Evolutionary conservation across 2,888 invertebrate genomes (phyloP), one percentile per base, ranked within the genome.

Genomic region (Bombylius major): DNA sequence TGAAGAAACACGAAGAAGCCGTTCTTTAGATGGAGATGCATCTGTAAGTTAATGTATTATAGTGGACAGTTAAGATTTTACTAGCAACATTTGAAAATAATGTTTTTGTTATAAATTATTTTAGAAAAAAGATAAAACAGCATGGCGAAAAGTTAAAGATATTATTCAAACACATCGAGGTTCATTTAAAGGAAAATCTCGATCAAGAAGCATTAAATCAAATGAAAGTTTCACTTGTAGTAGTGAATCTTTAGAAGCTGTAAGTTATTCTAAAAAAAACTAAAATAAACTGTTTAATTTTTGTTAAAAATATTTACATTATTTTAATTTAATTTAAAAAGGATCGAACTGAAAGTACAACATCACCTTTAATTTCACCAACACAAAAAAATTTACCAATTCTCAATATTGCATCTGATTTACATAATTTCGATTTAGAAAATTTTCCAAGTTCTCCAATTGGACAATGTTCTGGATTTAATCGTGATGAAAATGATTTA

Each of bases 111-210:
- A 23, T 33, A 14, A 51, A 4, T 45, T 55, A 50, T 14, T 32
- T 48, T 49, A 61, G 60, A 57, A 44, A n/a, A 79, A 78, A 77
- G 78, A 79, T 69, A 83, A 82, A 67, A 84, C 82, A n/a, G 82
- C 86, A 0, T 87, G 87, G 87, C 82, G 83, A 1, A 84, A 86
- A 71, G 84, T 88, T 76, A 82, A 86, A 60, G 84, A 85, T 65
- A 87, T 87, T 56, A 84, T 87, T 59, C 84, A 86, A 66, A 83
- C 84, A 0, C 78, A 64, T 59, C 54, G 62, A 23, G 59, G 60
- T 8, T 62, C 62, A 9, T 58, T 62, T 48, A 62, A 62, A 48
- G 56, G 53, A 13, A 60, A 60, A 54, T 48, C 60, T 36, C 50
- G 61, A 49, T 57, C 62, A 45, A 54, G 61, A 46, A 62, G 60